Conservation (phyloP, 92 coral and sea anemone genomes). For the Pocillopora grandis region DNA sequence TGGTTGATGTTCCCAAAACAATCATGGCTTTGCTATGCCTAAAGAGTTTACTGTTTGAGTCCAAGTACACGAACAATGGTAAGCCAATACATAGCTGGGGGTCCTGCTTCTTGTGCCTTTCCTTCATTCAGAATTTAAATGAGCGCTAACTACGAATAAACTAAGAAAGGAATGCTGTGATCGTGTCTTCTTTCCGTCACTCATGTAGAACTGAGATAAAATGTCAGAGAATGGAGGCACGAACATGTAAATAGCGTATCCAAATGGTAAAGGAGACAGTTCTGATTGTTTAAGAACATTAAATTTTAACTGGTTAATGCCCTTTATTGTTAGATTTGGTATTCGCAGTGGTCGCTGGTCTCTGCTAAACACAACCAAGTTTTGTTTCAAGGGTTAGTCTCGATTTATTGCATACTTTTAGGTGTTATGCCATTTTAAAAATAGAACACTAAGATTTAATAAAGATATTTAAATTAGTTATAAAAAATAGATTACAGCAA, state of each 20-base stretch:
- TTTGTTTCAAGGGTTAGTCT: background rate
- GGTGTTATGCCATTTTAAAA: background rate
- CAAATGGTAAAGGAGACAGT: background rate
- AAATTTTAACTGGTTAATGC: background rate
- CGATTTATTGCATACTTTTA: background rate
- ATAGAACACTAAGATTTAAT: background rate
- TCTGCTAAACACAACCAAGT: background rate
- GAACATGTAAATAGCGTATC: background rate
- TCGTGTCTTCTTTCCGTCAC: background rate
- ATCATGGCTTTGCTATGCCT: slow-evolving; percentile 4
- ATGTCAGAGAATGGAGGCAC: background rate
- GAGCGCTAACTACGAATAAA: background rate
- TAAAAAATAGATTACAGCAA: background rate
- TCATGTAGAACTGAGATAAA: background rate
- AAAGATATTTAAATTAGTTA: background rate
- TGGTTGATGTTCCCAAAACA: slow-evolving; percentile 15
- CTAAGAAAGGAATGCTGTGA: background rate
- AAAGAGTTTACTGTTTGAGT: background rate
- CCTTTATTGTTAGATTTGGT: background rate
- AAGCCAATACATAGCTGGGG: slow-evolving; percentile 19
- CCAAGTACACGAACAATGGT: slow-evolving; percentile 33
- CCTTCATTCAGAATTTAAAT: background rate
- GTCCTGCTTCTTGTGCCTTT: background rate
- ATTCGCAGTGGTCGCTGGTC: background rate
- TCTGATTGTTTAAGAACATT: slow-evolving; percentile 17